A percentile compares a stretch with the other conserved stretches of the same genome.
phyloP scores from a whole-genome alignment of 2,888 invertebrate genomes.

The Eledone cirrhosa region DNA sequence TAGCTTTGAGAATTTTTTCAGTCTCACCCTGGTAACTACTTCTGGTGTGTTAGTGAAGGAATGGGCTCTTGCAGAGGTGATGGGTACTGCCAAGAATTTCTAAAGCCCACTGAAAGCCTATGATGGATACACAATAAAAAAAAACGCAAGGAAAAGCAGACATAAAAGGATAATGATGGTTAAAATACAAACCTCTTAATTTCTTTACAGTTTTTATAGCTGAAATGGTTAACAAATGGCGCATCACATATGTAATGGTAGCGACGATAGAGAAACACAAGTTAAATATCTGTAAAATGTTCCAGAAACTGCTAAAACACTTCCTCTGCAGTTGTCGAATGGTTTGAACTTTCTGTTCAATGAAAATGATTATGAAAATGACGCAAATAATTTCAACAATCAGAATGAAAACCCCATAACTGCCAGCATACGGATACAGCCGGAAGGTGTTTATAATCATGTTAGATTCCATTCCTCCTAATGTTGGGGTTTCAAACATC shows the following conservation, averaged over 20 bases:
- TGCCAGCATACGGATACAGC: conserved; percentile 49
- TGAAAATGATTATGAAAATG: conserved; percentile 43
- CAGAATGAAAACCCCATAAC: conserved; percentile 45
- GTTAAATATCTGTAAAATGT: conserved; percentile 45
- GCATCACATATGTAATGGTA: conserved; percentile 46
- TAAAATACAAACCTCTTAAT: conserved; percentile 47
- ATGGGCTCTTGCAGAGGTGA: no score
- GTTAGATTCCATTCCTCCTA: conserved; percentile 39
- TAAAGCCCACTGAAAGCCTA: no score
- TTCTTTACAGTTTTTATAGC: conserved; percentile 43
- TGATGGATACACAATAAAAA: no score
- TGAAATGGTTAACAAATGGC: conserved; percentile 48
- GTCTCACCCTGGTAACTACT: no score
- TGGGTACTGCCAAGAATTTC: no score
- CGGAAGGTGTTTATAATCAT: conserved; percentile 44
- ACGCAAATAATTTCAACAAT: conserved; percentile 44
- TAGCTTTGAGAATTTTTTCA: no score
- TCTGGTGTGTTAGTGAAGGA: no score
- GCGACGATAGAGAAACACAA: conserved; percentile 42
- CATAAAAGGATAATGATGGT: no score
- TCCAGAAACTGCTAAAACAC: conserved; percentile 50
- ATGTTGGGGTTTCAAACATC: conserved; percentile 46
- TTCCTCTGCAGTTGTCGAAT: conserved; percentile 36
- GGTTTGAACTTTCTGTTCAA: conserved; percentile 41
- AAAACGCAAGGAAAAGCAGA: no score